Conservation (phyloP, 2,797 vertebrate species). For the Melanotaenia trifasciata region DNA sequence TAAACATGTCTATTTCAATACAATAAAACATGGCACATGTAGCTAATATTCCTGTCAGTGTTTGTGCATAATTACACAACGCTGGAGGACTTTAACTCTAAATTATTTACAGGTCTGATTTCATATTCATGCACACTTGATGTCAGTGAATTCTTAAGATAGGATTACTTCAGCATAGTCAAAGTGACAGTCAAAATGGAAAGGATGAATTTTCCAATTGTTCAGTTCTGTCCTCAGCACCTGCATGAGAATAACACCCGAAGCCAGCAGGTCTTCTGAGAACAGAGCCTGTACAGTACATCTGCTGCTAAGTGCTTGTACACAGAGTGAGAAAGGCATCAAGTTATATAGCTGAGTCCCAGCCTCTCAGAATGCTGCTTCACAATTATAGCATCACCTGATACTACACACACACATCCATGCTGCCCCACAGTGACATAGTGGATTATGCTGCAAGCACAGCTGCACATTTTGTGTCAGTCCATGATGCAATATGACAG, state of each 20-base stretch:
- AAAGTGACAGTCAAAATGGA: not conserved
- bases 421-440: constrained; percentile 20
- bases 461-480: constrained; percentile 38
- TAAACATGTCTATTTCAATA: constrained; percentile 76
- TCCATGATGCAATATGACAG: constrained; percentile 49
- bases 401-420: constrained; percentile 20
- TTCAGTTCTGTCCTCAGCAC: constrained; percentile 3
- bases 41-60: constrained; percentile 73
- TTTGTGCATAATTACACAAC: constrained; percentile 71
- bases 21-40: constrained; percentile 76
- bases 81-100: constrained; percentile 69
- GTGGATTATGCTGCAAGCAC: constrained; percentile 48
- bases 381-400: constrained; percentile 30
- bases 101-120: constrained; percentile 65
- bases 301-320: constrained; percentile 60
- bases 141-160: constrained; percentile 38
- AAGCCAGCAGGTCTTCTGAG: constrained; percentile 32
- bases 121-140: constrained; percentile 42
- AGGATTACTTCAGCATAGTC: constrained; percentile 15
- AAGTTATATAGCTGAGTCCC: constrained; percentile 58
- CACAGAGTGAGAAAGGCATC: constrained; percentile 53
- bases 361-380: constrained; percentile 37
- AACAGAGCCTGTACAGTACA: constrained; percentile 21
- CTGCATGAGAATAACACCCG: constrained; percentile 19
- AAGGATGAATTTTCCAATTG: constrained; percentile 6